phyloP scores from a whole-genome alignment of 1,140 invertebrate genomes.

The Lethrus apterus region DNA sequence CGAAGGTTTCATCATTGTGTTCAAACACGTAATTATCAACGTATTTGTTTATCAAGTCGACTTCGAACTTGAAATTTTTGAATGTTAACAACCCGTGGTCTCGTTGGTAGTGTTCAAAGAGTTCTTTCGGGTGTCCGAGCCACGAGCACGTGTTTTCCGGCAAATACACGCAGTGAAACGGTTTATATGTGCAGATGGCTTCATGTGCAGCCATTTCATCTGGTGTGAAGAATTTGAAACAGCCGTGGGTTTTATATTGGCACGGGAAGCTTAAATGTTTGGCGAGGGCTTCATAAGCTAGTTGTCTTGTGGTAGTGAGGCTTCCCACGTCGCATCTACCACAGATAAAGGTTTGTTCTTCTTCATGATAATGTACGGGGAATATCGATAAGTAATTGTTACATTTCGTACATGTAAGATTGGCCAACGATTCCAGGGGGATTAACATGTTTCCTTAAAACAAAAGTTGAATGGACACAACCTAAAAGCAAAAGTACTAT shows the following conservation, averaged over 20 bases:
- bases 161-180: constrained; percentile 21
- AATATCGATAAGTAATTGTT: constrained; percentile 20
- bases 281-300: constrained; percentile 22
- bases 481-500: too few relatives aligned
- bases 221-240: constrained; percentile 17
- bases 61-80: constrained; percentile 19
- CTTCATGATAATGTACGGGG: constrained; percentile 19
- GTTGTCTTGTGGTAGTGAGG: constrained; percentile 3
- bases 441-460: too few relatives aligned
- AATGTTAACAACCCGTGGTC: constrained; percentile 19
- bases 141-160: constrained; percentile 19
- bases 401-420: constrained; percentile 17
- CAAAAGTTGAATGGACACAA: too few relatives aligned
- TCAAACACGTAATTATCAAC: constrained; percentile 23
- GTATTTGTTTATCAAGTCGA: constrained; percentile 22
- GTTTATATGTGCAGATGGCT: constrained; percentile 15
- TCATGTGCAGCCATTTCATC: constrained; percentile 22
- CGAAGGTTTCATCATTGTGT: constrained; percentile 22
- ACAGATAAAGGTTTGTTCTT: constrained; percentile 16
- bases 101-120: constrained; percentile 22
- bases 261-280: constrained; percentile 25
- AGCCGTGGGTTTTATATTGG: constrained; percentile 18
- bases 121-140: constrained; percentile 20
- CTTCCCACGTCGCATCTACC: constrained; percentile 18
- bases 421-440: constrained; percentile 13